These are phyloP conservation scores for Lasioglossum malachurum DNA, from an alignment of 2,888 invertebrate genomes.

Conservation along the genomic window DNA sequence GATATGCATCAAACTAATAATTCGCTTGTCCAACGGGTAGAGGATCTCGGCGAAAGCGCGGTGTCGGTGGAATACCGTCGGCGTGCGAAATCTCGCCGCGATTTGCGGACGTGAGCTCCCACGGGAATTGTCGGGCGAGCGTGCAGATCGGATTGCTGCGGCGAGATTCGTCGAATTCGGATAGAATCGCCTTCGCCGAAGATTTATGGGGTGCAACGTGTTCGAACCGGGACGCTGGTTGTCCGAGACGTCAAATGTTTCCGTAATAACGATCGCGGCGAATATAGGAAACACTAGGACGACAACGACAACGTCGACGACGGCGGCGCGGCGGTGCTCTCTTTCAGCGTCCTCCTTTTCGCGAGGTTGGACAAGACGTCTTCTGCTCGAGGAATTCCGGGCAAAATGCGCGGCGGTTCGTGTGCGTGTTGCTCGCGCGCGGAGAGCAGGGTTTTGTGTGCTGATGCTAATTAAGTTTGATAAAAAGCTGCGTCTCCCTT, in stretches of 20 bases:
- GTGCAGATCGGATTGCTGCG: constrained; percentile 27
- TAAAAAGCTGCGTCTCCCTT: neutral
- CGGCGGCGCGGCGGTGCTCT: neutral
- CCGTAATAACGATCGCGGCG: neutral
- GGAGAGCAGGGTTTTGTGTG: neutral
- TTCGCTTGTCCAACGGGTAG: constrained; percentile 11
- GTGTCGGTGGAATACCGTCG: constrained; percentile 17
- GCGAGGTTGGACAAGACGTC: neutral
- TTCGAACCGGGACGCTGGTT: neutral
- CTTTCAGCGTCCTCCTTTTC: neutral
- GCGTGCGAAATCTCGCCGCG: constrained; percentile 38
- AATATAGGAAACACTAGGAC: no score
- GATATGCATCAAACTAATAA: constrained; percentile 19
- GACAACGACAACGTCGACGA: neutral
- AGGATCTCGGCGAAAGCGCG: neutral
- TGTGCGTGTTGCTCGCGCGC: neutral
- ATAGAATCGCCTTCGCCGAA: constrained; percentile 43
- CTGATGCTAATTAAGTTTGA: constrained; percentile 20
- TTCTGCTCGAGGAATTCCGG: neutral
- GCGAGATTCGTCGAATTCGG: constrained; percentile 32
- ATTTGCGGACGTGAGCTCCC: constrained; percentile 42
- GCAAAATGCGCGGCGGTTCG: neutral
- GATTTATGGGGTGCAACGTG: constrained; percentile 5
- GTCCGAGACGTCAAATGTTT: constrained; percentile 17
- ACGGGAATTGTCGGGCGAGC: constrained; percentile 31